Evolutionary conservation across 2,888 invertebrate species (phyloP), one percentile per base, ranked within the genome.

Genomic region (Callyntrura sp.): DNA sequence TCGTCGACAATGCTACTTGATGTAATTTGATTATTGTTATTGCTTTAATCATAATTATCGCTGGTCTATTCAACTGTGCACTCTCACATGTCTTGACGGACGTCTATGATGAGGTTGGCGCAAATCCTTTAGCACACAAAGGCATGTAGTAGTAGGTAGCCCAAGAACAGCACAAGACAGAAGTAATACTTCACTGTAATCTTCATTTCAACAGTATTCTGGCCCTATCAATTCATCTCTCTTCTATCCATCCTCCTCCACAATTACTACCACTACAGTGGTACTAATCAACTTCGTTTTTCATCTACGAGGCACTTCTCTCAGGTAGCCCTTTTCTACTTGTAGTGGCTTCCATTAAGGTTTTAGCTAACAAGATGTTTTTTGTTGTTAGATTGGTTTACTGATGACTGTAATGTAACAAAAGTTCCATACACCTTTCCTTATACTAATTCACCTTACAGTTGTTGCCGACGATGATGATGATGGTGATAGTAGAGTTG

Each of bases 21-120:
- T 68, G 28, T 68, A 68, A 68, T 68, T 68, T 35, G 65, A 68
- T 68, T 68, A 68, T 35, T 12, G 65, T n/a, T 68, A 68, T 68
- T 68, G 14, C 65, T 68, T 35, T 68, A 68, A 68, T 68, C 35
- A 68, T 68, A 68, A 28, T 68, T 68, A 35, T n/a, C 14, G n/a
- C 28, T 68, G 65, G 65, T 14, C 35, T 35, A 35, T 68, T 8
- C 65, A 68, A 68, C 14, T 68, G 35, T 68, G 28, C 35, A 35
- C 5, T 14, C 35, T 62, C 62, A 12, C 62, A 25, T 25, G 6
- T 25, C 65, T 17, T 68, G 65, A 4, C 17, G 2, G 35, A 28
- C 28, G 65, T 11, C n/a, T 11, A 28, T 35, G 65, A 35, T 68
- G 35, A 6, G 14, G 14, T 68, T 68, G 65, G 35, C 35, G 35